Conservation (phyloP, 2,113 vertebrate species). For the Gambusia affinis region DNA sequence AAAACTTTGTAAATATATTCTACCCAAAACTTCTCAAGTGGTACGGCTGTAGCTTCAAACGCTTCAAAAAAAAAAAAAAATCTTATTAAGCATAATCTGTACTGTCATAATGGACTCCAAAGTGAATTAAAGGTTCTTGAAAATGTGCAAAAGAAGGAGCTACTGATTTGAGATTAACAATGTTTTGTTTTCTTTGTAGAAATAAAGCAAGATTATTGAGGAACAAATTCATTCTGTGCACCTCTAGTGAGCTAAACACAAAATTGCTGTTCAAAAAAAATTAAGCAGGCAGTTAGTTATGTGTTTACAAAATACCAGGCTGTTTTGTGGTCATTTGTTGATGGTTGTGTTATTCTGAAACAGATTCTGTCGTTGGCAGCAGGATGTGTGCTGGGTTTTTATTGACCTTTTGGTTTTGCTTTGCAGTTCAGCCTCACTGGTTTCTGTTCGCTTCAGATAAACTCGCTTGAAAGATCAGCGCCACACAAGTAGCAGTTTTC, state of each 20-base stretch:
- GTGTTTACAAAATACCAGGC: background rate
- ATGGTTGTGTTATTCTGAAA: constrained; percentile 2
- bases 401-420: background rate
- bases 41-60: too few species aligned
- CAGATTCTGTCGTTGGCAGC: background rate
- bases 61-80: too few species aligned
- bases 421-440: background rate
- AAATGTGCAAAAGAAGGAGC: background rate
- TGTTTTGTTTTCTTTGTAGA: background rate
- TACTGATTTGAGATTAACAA: background rate
- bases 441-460: background rate
- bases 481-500: background rate
- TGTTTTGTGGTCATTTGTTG: background rate
- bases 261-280: too few species aligned
- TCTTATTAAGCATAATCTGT: background rate
- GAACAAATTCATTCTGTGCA: too few species aligned
- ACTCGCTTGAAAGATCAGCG: background rate
- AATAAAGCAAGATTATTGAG: too few species aligned
- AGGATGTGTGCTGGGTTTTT: background rate
- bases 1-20: too few species aligned
- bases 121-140: background rate
- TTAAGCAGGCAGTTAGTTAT: background rate
- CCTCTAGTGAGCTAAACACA: background rate
- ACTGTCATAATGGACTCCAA: background rate
- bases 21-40: too few species aligned